Evolutionary conservation across 2,888 invertebrate species (phyloP), one percentile per base, ranked within the genome.

Genomic region (Argynnis bischoffii): DNA sequence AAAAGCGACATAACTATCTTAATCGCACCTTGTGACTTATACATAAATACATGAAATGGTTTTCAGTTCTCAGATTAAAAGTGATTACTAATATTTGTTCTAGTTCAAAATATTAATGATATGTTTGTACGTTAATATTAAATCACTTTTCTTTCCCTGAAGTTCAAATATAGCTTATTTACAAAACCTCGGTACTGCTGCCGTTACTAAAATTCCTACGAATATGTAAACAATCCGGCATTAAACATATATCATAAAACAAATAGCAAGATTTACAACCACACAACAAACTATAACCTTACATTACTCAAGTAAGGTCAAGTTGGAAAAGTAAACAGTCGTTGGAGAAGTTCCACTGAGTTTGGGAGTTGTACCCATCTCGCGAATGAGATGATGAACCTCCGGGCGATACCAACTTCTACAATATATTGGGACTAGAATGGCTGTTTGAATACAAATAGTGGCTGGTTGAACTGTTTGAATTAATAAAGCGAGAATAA

Each of bases 371-470:
- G 79, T 78, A 81, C 79, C 78, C 81, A 84, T 83, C 83, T 82
- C 78, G 82, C 81, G 80, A 85, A 87, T 84, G 78, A 85, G 85
- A 90, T 86, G 87, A 75, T 73, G 69, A 87, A 85, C 87, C 89
- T 82, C 80, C 77, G 72, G 83, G 88, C 86, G 81, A 76, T 80
- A 78, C 80, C 78, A 88, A 88, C 84, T 88, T 88, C 84, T 86
- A 41, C 35, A 41, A 41, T 41, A 86, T 86, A 87, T 87, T 84
- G 84, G 81, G 83, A 85, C 82, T 77, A 81, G 85, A 85, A 85
- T 86, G 81, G 84, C 79, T 87, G 86, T 88, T 89, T 88, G 88
- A 87, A 87, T 85, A 84, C 82, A 81, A 84, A 84, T 83, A 84
- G 80, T 78, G 83, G 71, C 66, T 65, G 18, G 26, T 53, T 64